Evolutionary conservation across 2,113 vertebrate species (phyloP).

Genomic region (Tamias sibiricus): DNA sequence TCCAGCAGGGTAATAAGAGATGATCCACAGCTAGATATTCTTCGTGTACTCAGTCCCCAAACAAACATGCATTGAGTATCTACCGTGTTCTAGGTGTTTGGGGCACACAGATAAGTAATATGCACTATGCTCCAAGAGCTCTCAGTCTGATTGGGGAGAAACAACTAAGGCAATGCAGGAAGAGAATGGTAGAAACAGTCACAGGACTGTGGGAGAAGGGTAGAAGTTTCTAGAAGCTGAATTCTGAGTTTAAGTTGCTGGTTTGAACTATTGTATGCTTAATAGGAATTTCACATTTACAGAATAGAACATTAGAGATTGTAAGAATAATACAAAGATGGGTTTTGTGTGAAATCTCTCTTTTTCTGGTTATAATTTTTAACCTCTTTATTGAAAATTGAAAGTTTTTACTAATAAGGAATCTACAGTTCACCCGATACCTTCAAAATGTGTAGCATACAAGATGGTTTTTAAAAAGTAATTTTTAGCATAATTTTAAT

Average conservation of each 20-base stretch:
- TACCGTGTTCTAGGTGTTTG: neutral
- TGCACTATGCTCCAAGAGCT: neutral
- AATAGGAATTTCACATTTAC: neutral
- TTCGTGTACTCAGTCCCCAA: neutral
- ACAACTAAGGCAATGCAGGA: neutral
- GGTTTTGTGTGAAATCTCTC: conserved; percentile 1
- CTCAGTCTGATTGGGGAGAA: neutral
- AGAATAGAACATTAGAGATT: neutral
- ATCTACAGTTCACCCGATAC: neutral
- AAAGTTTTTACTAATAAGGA: conserved; percentile 40
- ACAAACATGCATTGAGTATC: neutral
- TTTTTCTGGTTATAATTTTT: conserved; percentile 31
- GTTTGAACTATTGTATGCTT: neutral
- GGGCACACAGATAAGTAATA: neutral
- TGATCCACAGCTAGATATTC: neutral
- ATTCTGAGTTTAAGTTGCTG: neutral
- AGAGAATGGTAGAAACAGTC: neutral
- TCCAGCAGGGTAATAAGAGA: neutral
- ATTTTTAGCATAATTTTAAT: neutral
- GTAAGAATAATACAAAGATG: neutral
- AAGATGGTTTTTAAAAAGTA: conserved; percentile 10
- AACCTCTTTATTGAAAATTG: conserved; percentile 29
- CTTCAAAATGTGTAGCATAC: neutral
- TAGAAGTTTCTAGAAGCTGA: neutral
- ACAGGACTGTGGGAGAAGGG: neutral